A percentile compares a stretch with the other conserved stretches of the same genome.
Conservation (phyloP, 1,140 invertebrate genomes). For the Apocrypta bakeri region DNA sequence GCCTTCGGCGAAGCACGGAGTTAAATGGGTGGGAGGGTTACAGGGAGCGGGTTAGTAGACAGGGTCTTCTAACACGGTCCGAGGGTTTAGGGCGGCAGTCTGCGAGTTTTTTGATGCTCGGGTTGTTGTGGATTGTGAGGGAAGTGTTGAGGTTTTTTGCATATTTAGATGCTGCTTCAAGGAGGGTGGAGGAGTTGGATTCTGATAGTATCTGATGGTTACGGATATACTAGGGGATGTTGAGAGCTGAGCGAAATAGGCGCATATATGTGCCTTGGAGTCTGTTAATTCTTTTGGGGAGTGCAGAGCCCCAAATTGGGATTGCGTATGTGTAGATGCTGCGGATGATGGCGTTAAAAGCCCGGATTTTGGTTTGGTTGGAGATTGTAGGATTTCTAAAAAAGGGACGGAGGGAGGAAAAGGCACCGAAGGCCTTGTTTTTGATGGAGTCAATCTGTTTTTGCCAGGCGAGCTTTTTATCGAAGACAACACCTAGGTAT, state of each 20-base stretch:
- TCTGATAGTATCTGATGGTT: constrained; percentile 36
- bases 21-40: no score
- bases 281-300: not conserved
- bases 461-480: constrained; percentile 28
- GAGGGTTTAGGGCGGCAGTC: no score
- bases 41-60: constrained; percentile 10
- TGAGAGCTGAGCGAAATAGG: constrained; percentile 3
- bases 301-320: constrained; percentile 27
- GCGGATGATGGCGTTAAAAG: not conserved
- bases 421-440: constrained; percentile 22
- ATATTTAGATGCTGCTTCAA: not conserved
- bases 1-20: not conserved
- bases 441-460: constrained; percentile 9
- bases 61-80: no score
- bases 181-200: not conserved
- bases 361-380: constrained; percentile 5
- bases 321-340: constrained; percentile 47
- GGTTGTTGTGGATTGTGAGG: not conserved
- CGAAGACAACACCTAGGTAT: constrained; percentile 23
- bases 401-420: constrained; percentile 31
- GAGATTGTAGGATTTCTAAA: not conserved
- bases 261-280: constrained; percentile 4
- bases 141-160: constrained; percentile 12
- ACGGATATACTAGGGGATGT: constrained; percentile 34
- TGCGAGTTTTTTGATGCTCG: no score